Conservation (phyloP, 2,797 vertebrate species). For the Gymnodraco acuticeps region DNA sequence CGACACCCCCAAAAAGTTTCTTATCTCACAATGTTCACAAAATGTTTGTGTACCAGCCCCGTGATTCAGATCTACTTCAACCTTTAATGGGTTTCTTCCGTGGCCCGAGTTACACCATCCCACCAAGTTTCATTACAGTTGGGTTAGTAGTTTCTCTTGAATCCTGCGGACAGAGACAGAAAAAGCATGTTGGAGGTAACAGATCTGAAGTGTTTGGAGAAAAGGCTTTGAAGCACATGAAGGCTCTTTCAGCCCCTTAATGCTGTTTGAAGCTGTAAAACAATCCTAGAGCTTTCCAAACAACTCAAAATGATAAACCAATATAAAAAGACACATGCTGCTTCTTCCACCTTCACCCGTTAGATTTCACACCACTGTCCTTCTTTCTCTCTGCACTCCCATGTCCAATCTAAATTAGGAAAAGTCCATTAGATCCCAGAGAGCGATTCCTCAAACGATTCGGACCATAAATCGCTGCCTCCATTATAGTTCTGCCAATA, state of each 20-base stretch:
- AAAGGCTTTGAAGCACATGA: neutral
- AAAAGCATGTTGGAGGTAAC: too few species aligned
- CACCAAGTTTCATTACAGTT: too few species aligned
- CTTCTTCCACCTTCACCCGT: neutral
- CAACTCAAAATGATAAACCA: neutral
- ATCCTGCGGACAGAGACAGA: too few species aligned
- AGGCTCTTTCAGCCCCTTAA: neutral
- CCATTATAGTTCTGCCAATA: slow-evolving; percentile 86
- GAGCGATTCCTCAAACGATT: slow-evolving; percentile 72
- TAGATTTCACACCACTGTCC: neutral
- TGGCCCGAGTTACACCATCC: too few species aligned
- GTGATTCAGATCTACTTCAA: too few species aligned
- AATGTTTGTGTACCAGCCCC: too few species aligned
- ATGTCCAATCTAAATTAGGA: slow-evolving; percentile 47
- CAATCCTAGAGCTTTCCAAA: neutral
- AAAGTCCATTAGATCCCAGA: slow-evolving; percentile 69
- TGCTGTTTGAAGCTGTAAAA: neutral
- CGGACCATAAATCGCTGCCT: slow-evolving; percentile 83
- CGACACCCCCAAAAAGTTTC: too few species aligned
- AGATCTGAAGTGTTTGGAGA: neutral
- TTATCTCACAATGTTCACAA: too few species aligned
- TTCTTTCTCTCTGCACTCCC: neutral
- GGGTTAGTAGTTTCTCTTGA: too few species aligned
- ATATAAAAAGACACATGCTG: neutral
- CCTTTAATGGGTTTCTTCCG: too few species aligned